Base-by-base conservation (phyloP, 2,888 invertebrate species). In the Diaperis boleti region DNA sequence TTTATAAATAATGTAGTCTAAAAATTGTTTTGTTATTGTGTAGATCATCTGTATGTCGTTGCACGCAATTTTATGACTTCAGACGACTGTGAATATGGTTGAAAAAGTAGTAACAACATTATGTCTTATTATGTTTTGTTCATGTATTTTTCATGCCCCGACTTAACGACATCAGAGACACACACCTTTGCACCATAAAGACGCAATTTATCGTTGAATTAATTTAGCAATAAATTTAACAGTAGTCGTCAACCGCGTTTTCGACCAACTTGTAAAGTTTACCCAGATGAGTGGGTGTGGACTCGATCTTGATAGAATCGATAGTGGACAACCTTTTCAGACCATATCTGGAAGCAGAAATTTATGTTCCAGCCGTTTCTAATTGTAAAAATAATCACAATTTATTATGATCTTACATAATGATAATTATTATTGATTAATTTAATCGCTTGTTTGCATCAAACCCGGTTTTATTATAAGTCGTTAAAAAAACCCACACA, bases 211-310 rank as follows among this genome's bases (percentile, higher is more conserved):
- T 26, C 20, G 45, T 26, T 37, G 20, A 57, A 45, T 45, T 45
- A 57, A 6, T 44, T 20, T 6, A 11, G 15, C 17, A 13, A 54
- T 54, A 54, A 54, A 54, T 54, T 42, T 41, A 41, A 22, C 13
- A 31, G 17, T 14, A 11, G 15, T 33, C 33, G 49, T 15, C 49
- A 49, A 49, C 13, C 13, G n/a, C 33, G 17, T 45, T 45, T 42
- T 2, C 18, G n/a, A 17, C 17, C 11, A 17, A 45, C 14, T 29
- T 45, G 17, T 15, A 11, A 26, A 45, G 26, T 20, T 42, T 42
- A 20, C 22, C 20, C n/a, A 20, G 42, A 42, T 42, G 47, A 49
- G 31, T 49, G 47, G 31, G 31, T 47, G 26, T 6, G 26, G 31
- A 14, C 47, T 5, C 26, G 22, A 42, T 42, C 49, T 17, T 47